Evolutionary conservation across 2,797 vertebrate genomes (phyloP).

Genomic region (Trachurus trachurus): DNA sequence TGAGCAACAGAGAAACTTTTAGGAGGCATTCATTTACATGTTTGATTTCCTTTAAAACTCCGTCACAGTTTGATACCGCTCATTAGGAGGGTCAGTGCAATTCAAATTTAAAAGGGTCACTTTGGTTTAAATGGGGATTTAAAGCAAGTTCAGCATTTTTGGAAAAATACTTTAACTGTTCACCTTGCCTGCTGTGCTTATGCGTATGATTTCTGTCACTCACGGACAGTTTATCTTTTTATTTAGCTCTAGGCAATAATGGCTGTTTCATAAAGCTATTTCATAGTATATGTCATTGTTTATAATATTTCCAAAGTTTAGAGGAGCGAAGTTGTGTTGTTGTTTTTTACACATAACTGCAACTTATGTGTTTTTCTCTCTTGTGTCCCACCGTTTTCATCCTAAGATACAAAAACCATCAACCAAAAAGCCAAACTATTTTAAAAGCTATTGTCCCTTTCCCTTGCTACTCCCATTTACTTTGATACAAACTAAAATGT

Average conservation of each 20-base stretch:
- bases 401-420: no score
- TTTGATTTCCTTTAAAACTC: slow-evolving; percentile 7
- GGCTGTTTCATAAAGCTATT: background rate
- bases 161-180: background rate
- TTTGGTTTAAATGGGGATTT: background rate
- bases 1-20: slow-evolving; percentile 11
- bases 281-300: background rate
- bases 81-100: background rate
- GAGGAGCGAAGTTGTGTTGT: no score
- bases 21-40: slow-evolving; percentile 8
- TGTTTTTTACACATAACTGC: background rate
- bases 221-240: no score
- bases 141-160: background rate
- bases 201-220: background rate
- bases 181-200: background rate
- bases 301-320: background rate
- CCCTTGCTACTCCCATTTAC: no score
- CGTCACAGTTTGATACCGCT: background rate
- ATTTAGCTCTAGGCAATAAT: background rate
- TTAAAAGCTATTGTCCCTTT: no score
- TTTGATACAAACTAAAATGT: no score
- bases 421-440: no score
- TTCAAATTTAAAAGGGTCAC: slow-evolving; percentile 20
- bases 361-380: no score
- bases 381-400: no score